These are phyloP conservation scores for Gallirallus australis DNA, from an alignment of 2,797 vertebrate genomes.

Conservation along the genomic window DNA sequence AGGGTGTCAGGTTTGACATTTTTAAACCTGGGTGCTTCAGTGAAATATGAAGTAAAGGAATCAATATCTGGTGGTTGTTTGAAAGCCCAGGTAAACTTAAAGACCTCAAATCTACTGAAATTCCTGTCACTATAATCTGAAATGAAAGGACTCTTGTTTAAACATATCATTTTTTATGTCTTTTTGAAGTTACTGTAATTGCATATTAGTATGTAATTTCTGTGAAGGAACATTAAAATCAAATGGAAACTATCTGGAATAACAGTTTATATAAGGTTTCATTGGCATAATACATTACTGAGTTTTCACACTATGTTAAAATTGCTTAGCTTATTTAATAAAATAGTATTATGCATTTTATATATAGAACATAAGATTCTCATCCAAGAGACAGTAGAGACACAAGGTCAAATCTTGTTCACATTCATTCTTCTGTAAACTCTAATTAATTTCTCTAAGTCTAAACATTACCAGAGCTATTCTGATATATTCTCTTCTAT, in stretches of 20 bases:
- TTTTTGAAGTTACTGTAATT: neutral
- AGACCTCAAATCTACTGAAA: neutral
- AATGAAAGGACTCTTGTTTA: neutral
- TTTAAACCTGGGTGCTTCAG: neutral
- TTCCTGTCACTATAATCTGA: neutral
- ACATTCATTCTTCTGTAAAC: neutral
- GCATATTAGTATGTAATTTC: neutral
- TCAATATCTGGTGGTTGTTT: rapidly evolving
- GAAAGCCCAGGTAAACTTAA: neutral
- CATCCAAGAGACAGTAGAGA: neutral
- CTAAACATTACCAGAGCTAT: neutral
- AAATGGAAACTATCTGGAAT: neutral
- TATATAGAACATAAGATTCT: neutral
- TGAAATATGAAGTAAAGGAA: neutral
- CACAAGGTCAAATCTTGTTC: neutral
- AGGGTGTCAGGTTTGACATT: neutral
- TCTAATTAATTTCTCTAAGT: neutral
- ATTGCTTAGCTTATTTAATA: neutral
- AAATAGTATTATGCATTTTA: neutral
- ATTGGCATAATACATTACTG: neutral
- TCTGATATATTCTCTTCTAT: neutral
- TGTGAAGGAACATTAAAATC: neutral
- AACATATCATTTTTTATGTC: neutral
- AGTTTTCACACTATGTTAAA: neutral
- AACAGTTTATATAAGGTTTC: neutral